Percentiles rank a stretch among this genome's conserved stretches.
Evolutionary conservation across 2,888 invertebrate genomes (phyloP).

Genomic region (Drosophila nr. medialis): DNA sequence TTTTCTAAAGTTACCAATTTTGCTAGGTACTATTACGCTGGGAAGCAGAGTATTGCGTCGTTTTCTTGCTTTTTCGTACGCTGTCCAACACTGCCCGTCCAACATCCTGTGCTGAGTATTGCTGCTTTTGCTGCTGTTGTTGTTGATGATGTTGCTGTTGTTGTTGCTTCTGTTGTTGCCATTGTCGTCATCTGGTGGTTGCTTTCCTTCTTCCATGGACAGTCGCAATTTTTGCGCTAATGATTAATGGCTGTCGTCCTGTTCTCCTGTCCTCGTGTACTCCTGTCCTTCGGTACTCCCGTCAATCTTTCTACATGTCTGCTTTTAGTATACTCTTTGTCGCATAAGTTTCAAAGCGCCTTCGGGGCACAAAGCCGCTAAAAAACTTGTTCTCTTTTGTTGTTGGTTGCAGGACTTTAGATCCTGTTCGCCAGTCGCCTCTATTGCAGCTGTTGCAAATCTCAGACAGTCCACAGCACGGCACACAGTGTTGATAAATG

Average conservation of each 20-base stretch:
- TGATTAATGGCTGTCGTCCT: slow-evolving; percentile 74
- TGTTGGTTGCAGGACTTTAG: slow-evolving; percentile 9
- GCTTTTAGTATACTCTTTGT: slow-evolving; percentile 5
- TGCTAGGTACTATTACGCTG: neutral
- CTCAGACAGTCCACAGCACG: slow-evolving; percentile 47
- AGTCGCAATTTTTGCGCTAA: slow-evolving; percentile 69
- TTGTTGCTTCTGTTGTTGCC: slow-evolving; percentile 10
- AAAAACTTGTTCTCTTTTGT: slow-evolving; percentile 43
- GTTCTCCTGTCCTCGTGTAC: slow-evolving; percentile 17
- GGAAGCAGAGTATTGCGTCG: slow-evolving; percentile 2
- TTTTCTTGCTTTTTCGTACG: neutral
- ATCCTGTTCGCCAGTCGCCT: slow-evolving; percentile 17
- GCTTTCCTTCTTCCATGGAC: slow-evolving; percentile 29
- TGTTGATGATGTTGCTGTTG: neutral
- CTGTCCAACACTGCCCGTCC: slow-evolving; percentile 26
- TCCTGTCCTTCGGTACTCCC: slow-evolving; percentile 14
- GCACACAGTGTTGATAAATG: slow-evolving; percentile 70
- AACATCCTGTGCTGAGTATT: slow-evolving; percentile 10
- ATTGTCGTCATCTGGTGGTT: slow-evolving; percentile 45
- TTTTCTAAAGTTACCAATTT: neutral
- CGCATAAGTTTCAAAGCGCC: slow-evolving; percentile 50
- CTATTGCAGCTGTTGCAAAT: slow-evolving; percentile 75
- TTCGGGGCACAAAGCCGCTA: slow-evolving; percentile 47
- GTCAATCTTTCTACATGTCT: slow-evolving; percentile 7
- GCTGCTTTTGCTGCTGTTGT: neutral